Conservation (phyloP, 2,888 invertebrate species). For the Melanostoma mellinum region DNA sequence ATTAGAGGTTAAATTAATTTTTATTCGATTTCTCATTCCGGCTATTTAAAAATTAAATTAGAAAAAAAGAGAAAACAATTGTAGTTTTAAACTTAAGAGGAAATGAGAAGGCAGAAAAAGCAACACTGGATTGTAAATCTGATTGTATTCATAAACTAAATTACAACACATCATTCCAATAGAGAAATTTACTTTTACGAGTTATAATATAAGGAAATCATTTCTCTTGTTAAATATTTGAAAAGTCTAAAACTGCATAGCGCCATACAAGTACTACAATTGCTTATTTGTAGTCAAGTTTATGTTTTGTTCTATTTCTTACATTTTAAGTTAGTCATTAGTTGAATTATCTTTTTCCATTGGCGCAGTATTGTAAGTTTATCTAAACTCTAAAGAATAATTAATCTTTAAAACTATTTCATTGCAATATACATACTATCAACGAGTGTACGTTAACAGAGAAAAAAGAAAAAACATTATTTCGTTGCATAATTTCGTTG, state of each 20-base stretch:
- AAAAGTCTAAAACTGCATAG: slow-evolving; percentile 16
- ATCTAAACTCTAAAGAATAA: slow-evolving; percentile 1
- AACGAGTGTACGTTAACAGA: slow-evolving; percentile 58
- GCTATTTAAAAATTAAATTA: slow-evolving; percentile 30
- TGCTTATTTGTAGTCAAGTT: slow-evolving; percentile 22
- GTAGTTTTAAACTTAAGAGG: slow-evolving; percentile 36
- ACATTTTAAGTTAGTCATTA: slow-evolving; percentile 30
- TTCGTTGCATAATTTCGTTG: slow-evolving; percentile 32
- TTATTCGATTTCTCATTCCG: slow-evolving; percentile 67
- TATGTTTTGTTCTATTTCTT: not conserved
- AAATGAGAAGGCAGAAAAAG: not conserved
- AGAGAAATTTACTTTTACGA: slow-evolving; percentile 63
- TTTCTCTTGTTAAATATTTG: slow-evolving; percentile 24
- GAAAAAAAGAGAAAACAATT: slow-evolving; percentile 13
- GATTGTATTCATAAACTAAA: slow-evolving; percentile 67
- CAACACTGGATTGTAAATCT: slow-evolving; percentile 56
- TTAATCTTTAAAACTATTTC: slow-evolving; percentile 10
- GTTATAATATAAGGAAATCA: slow-evolving; percentile 21
- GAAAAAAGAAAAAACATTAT: not conserved
- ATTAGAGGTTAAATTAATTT: slow-evolving; percentile 10
- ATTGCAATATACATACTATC: slow-evolving; percentile 53
- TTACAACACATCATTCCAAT: slow-evolving; percentile 67
- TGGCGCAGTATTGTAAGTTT: slow-evolving; percentile 57
- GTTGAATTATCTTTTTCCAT: slow-evolving; percentile 37
- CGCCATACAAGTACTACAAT: slow-evolving; percentile 40